Evolutionary conservation across 2,113 vertebrate species (phyloP).

Genomic region (Paramormyrops kingsleyae): DNA sequence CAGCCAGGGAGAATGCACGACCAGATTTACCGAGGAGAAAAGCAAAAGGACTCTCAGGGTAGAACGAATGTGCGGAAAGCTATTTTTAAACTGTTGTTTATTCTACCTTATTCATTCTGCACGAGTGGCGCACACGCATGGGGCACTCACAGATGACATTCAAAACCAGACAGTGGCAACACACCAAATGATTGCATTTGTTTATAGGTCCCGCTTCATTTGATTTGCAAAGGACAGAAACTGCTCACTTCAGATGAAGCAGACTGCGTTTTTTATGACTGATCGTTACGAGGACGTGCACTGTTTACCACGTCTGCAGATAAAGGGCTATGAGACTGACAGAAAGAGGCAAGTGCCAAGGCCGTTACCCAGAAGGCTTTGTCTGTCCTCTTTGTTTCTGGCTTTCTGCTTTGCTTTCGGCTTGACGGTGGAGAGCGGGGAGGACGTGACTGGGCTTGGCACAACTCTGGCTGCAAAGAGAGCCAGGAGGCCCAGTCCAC

Average conservation of each 20-base stretch:
- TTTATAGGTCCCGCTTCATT: not conserved
- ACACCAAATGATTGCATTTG: not conserved
- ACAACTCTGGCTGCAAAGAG: conserved; percentile 84
- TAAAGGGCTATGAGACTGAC: not conserved
- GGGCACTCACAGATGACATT: conserved; percentile 5
- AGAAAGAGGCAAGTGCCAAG: not conserved
- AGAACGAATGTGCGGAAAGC: not conserved
- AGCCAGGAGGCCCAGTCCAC: conserved; percentile 83
- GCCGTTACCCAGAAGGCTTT: conserved; percentile 77
- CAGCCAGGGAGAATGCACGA: not conserved
- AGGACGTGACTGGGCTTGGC: conserved; percentile 72
- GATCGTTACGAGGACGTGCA: not conserved
- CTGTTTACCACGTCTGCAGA: not conserved
- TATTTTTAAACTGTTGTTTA: conserved; percentile 6
- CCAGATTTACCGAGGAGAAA: not conserved
- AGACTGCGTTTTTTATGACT: not conserved
- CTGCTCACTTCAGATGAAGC: not conserved
- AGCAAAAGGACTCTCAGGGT: not conserved
- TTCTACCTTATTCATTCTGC: not conserved
- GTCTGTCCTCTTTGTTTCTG: conserved; percentile 78
- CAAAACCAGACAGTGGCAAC: not conserved
- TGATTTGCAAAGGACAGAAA: not conserved
- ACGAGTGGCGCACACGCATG: not conserved
- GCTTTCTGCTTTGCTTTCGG: conserved; percentile 80
- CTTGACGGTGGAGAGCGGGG: conserved; percentile 69